Evolutionary conservation across 2,888 invertebrate species (phyloP).

Genomic region (Ichneumoninae sp.): DNA sequence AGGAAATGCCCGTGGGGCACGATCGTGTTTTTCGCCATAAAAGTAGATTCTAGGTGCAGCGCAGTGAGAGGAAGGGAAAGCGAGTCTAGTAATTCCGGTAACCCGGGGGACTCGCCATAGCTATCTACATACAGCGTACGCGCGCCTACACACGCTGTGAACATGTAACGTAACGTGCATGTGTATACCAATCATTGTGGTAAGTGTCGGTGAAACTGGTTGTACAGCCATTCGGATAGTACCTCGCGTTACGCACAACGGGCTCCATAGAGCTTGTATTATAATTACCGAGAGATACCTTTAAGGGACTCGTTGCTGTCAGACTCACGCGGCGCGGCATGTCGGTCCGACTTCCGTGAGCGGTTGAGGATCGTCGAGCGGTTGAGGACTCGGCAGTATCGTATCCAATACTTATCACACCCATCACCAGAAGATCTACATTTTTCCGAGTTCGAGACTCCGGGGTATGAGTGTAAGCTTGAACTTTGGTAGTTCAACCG

Average conservation of each 20-base stretch:
- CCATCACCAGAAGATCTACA: not conserved
- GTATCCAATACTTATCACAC: not conserved
- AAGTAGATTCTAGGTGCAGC: conserved; percentile 54
- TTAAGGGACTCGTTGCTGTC: conserved; percentile 5
- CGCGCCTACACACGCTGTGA: conserved; percentile 25
- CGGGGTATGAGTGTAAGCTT: not conserved
- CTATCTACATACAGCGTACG: conserved; percentile 49
- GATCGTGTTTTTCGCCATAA: conserved; percentile 64
- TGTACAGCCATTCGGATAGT: conserved; percentile 22
- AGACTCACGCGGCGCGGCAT: not conserved
- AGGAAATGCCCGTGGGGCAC: conserved; percentile 60
- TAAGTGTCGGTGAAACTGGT: conserved; percentile 18
- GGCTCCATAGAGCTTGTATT: conserved; percentile 33
- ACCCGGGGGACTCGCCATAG: conserved; percentile 49
- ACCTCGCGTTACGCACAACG: conserved; percentile 25
- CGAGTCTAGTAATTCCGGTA: conserved; percentile 54
- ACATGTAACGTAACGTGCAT: conserved; percentile 10
- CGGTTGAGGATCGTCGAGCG: not conserved
- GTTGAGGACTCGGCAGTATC: not conserved
- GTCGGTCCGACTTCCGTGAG: conserved; percentile 13
- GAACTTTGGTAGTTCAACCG: conserved; percentile 18
- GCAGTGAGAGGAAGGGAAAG: conserved; percentile 4
- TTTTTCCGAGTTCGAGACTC: not conserved
- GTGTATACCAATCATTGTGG: conserved; percentile 19
- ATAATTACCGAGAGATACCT: conserved; percentile 39